Conservation (phyloP, 2,113 vertebrate genomes). For the human region DNA sequence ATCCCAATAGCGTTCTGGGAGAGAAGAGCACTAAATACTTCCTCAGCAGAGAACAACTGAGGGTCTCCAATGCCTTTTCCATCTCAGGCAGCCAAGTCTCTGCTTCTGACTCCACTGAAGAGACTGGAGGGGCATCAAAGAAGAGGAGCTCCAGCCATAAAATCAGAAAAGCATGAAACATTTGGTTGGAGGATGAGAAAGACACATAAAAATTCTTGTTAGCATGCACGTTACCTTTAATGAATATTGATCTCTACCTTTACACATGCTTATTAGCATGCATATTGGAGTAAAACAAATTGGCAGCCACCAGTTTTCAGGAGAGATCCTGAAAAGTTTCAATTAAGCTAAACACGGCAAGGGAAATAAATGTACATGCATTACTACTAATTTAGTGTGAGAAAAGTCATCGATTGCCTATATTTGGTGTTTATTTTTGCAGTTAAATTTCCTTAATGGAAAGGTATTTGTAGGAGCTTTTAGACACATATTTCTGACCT, state of each 20-base stretch:
- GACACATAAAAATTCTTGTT: neutral
- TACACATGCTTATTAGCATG: neutral
- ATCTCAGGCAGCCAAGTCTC: neutral
- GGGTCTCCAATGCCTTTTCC: neutral
- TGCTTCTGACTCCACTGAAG: neutral
- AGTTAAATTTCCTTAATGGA: neutral
- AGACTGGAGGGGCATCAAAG: neutral
- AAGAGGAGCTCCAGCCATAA: neutral
- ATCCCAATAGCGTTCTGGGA: neutral
- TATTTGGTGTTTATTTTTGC: neutral
- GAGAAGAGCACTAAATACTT: accelerated
- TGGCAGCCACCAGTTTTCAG: neutral
- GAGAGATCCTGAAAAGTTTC: neutral
- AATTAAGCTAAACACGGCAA: neutral
- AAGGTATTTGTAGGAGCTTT: neutral
- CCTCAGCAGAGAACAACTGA: accelerated
- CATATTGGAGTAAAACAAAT: neutral
- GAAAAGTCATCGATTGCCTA: neutral
- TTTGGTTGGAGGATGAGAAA: neutral
- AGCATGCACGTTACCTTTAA: neutral
- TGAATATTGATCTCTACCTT: neutral
- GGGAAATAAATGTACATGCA: neutral
- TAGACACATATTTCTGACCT: neutral
- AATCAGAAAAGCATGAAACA: neutral
- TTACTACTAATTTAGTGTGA: neutral